Evolutionary conservation across 2,797 vertebrate species (phyloP).

Genomic region (Merluccius polli): DNA sequence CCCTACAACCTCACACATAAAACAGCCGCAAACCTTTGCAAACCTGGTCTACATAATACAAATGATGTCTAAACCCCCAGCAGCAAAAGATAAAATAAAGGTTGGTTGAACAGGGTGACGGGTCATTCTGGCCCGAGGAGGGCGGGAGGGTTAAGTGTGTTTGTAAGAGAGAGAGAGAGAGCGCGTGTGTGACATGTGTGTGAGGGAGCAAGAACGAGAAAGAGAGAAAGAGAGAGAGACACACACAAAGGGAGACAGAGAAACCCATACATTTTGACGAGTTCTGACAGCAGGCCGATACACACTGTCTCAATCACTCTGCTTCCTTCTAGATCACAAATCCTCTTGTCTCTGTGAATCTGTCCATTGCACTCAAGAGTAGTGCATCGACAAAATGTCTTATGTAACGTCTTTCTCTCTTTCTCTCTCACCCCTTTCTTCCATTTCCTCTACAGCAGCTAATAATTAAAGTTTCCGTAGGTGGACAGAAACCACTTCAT

Average conservation of each 20-base stretch:
- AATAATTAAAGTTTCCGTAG: not conserved
- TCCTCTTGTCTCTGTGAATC: not conserved
- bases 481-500: not conserved
- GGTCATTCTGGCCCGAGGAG: too few species aligned
- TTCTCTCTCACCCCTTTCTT: not conserved
- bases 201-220: slow-evolving; percentile 23
- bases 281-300: not conserved
- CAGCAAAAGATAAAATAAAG: too few species aligned
- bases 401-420: not conserved
- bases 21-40: too few species aligned
- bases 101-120: too few species aligned
- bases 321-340: not conserved
- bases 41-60: too few species aligned
- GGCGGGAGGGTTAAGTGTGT: too few species aligned
- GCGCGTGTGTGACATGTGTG: slow-evolving; percentile 12
- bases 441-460: not conserved
- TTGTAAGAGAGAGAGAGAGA: slow-evolving; percentile 6
- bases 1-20: too few species aligned
- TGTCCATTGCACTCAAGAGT: not conserved
- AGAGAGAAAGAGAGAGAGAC: slow-evolving; percentile 1
- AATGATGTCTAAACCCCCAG: too few species aligned
- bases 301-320: not conserved
- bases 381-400: not conserved
- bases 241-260: slow-evolving; percentile 10
- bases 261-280: not conserved